These are phyloP conservation scores for Siniperca chuatsi DNA, from an alignment of 2,113 vertebrate species.

Conservation along the genomic window DNA sequence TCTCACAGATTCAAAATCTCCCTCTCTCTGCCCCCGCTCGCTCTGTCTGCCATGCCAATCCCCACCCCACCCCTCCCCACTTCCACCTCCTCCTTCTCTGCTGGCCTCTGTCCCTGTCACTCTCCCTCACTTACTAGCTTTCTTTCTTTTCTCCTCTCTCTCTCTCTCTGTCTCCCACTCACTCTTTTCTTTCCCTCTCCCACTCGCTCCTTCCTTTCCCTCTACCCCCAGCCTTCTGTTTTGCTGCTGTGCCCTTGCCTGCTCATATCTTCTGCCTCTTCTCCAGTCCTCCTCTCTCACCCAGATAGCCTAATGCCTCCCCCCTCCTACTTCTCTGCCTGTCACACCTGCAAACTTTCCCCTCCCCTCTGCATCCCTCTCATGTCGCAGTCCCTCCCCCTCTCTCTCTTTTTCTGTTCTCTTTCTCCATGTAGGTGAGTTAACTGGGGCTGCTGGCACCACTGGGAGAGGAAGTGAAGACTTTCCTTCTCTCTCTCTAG, in stretches of 20 bases:
- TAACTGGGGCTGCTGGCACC: constrained; percentile 84
- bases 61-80: constrained; percentile 30
- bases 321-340: constrained; percentile 68
- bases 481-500: constrained; percentile 29
- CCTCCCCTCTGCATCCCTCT: constrained; percentile 71
- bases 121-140: constrained; percentile 56
- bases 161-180: constrained; percentile 55
- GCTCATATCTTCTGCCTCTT: constrained; percentile 80
- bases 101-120: constrained; percentile 75
- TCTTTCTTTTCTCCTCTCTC: constrained; percentile 25
- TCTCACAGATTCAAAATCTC: constrained; percentile 87
- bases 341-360: constrained; percentile 85
- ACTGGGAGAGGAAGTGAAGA: constrained; percentile 71
- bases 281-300: constrained; percentile 72
- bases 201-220: constrained; percentile 69
- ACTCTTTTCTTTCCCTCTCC: constrained; percentile 65
- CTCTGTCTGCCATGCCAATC: constrained; percentile 77
- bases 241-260: constrained; percentile 80
- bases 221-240: constrained; percentile 79
- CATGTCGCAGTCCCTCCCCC: constrained; percentile 71
- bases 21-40: constrained; percentile 83
- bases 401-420: constrained; percentile 59
- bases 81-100: constrained; percentile 45
- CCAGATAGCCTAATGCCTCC: constrained; percentile 76
- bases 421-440: constrained; percentile 83